Base-by-base conservation (phyloP, 2,113 vertebrate genomes). In the Procavia capensis region DNA sequence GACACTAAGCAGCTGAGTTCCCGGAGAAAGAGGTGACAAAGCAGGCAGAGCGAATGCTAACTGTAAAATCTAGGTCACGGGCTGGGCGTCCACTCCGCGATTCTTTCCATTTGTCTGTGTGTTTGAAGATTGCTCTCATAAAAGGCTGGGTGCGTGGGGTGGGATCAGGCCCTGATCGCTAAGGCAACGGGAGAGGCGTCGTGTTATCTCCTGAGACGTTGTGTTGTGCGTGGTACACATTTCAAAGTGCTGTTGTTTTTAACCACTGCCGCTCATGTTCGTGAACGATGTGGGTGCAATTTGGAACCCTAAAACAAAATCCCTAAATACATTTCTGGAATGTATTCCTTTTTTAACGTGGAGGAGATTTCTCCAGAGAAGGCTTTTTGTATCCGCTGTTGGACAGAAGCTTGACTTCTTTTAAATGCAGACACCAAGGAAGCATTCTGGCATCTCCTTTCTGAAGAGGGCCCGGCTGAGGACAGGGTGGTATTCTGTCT, bases 401-500 rank as follows among this genome's bases (percentile, higher is more conserved):
- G 83, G 75, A 39, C 43, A 86, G 90, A 0, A 4, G 3, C 54
- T 72, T 88, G 96, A 76, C 91, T 88, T 61, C 0, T 87, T 95
- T 95, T 93, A 84, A 96, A 95, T 43, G 88, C 19, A 11, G 25
- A 5, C 36, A 36, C 70, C 41, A 17, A 3, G 88, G 63, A 68
- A 9, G 84, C 74, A 5, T 16, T 82, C 43, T 43, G 16, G 54
- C 66, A 17, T 90, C 96, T 91, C 79, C 70, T 89, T 74, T 91
- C 94, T 85, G 57, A 68, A 86, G 43, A 45, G 82, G 1, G 43
- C 90, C 96, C 92, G 88, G 75, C 93, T 94, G 95, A 97, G 83
- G 93, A 92, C 86, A 95, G 96, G 85, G 34, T n/a, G 70, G 47
- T 94, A 94, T 96, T 91, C 78, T 89, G 93, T 95, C 94, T 95